These are phyloP conservation scores for Rhinolophus sinicus DNA, from an alignment of 2,113 vertebrate genomes.

Conservation along the genomic window DNA sequence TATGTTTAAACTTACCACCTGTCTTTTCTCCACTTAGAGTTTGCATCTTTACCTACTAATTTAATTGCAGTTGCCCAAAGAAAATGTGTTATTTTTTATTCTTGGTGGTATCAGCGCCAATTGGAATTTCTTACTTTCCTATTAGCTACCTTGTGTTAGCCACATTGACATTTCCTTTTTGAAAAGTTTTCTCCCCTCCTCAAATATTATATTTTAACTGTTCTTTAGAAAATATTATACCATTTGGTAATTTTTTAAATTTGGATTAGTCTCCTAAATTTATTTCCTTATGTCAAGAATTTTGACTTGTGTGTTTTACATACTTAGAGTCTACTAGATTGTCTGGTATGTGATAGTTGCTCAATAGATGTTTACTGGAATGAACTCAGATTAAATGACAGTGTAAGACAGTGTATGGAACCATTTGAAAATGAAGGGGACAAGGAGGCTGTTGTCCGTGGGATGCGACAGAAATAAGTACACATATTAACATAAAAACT, in stretches of 20 bases:
- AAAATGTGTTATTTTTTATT: neutral
- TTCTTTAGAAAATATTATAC: neutral
- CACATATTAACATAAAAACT: neutral
- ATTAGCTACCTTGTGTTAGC: neutral
- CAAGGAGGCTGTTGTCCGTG: neutral
- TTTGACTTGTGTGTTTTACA: neutral
- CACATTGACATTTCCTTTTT: neutral
- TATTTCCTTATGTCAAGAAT: neutral
- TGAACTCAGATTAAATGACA: neutral
- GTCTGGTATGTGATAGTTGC: neutral
- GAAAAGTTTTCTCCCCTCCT: neutral
- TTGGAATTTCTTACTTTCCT: neutral
- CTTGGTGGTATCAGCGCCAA: neutral
- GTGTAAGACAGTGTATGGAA: fast-evolving
- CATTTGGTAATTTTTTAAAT: neutral
- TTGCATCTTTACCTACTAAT: neutral
- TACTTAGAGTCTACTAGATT: neutral
- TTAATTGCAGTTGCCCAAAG: neutral
- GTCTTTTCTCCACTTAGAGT: neutral
- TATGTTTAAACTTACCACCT: neutral
- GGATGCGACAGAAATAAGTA: neutral
- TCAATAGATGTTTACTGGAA: neutral
- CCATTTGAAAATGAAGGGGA: neutral
- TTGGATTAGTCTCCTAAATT: neutral
- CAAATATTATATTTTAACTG: neutral